Base-by-base conservation (phyloP, 2,113 vertebrate genomes). In the Silurus glanis region DNA sequence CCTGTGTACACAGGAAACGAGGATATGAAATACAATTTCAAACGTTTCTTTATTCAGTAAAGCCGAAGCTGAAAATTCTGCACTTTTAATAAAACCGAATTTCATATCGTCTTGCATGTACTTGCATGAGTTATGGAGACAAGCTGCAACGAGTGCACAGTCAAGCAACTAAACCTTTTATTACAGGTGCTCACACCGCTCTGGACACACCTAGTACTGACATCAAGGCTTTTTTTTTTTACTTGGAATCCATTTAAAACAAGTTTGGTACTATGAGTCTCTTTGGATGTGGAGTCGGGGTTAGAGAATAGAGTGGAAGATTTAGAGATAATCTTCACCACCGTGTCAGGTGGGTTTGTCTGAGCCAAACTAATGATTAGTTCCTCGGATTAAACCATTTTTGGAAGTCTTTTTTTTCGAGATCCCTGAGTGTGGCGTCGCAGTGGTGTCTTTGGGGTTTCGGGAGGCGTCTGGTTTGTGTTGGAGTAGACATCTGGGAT, bases 261-360 rank as follows among this genome's bases (percentile, higher is more conserved):
- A 37, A 16, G 28, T 84, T 72, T 53, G 25, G 47, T 82, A 62
- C 84, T 37, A 5, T 58, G 56, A 21, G 53, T 28, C 53, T 25
- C 61, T 80, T 84, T 64, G 53, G 51, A 64, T 49, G 19, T 59
- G 66, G 28, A 83, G 16, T 56, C 61, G 25, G 62, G 8, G 25
- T 55, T 25, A 67, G 85, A 83, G 82, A 64, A 49, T 2, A 21
- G 87, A 84, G 78, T 75, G 72, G 79, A 66, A 78, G 25, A 71
- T 80, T 61, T 45, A 2, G n/a, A 69, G 64, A 56, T 92, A 92
- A 95, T 94, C 93, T 94, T 90, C 45, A 53, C 85, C 82, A 83
- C 67, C 85, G 80, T 16, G 83, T 94, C 93, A 92, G 92, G 93
- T 93, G 91, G 93, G 88, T 92, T 90, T 91, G 92, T 91, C 91